Conservation (phyloP, 2,113 vertebrate genomes). For the Gymnobelideus leadbeateri region DNA sequence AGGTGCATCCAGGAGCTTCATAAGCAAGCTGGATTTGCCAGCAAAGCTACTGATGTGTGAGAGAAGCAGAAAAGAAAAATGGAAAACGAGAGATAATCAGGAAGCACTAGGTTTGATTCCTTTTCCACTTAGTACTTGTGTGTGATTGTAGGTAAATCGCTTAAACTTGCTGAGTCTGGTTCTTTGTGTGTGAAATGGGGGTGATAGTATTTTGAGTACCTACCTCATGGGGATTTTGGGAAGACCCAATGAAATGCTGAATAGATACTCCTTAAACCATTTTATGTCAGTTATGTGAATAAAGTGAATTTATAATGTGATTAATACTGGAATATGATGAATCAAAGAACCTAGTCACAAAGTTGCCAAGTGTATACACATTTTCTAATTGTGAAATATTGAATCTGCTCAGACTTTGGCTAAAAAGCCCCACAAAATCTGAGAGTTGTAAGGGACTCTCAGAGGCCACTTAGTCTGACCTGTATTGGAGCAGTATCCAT, state of each 20-base stretch:
- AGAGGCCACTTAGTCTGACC: background rate
- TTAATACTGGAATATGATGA: background rate
- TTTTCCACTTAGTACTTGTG: background rate
- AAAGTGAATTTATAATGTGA: background rate
- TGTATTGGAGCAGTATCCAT: background rate
- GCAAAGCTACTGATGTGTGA: background rate
- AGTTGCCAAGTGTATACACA: background rate
- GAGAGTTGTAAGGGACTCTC: background rate
- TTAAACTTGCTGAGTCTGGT: background rate
- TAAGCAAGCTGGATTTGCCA: background rate
- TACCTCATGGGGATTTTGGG: background rate
- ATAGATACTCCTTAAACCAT: background rate
- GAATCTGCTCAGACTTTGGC: background rate
- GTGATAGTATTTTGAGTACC: background rate
- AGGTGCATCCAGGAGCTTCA: background rate
- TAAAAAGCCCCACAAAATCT: background rate
- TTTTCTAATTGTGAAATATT: background rate
- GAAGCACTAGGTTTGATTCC: background rate
- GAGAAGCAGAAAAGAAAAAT: background rate
- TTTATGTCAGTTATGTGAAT: background rate
- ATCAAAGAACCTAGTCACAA: background rate
- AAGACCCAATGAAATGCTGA: background rate
- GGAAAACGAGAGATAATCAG: background rate
- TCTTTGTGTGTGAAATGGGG: background rate
- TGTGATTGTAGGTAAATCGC: background rate